Conservation (phyloP, 2,888 invertebrate species). For the Lasioglossum figueresi region DNA sequence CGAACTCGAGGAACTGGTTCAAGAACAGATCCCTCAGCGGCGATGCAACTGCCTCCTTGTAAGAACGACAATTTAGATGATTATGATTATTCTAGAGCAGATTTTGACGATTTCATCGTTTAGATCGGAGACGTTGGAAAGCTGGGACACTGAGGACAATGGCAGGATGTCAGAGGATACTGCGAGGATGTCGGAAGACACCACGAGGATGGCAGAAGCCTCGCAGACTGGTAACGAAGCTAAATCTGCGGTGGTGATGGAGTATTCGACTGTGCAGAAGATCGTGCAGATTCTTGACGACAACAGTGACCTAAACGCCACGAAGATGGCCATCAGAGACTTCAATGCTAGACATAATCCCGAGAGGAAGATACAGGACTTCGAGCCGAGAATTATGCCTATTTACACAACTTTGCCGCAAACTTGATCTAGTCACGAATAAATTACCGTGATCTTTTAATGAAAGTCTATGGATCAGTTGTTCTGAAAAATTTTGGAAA, state of each 20-base stretch:
- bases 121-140: conserved; percentile 23
- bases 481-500: background rate
- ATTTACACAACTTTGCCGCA: background rate
- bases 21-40: background rate
- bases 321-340: conserved; percentile 46
- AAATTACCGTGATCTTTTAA: background rate
- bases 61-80: background rate
- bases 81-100: background rate
- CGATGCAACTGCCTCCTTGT: conserved; percentile 19
- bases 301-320: conserved; percentile 32
- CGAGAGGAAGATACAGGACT: conserved; percentile 12
- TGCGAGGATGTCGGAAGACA: conserved; percentile 42
- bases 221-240: conserved; percentile 61
- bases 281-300: conserved; percentile 69
- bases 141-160: conserved; percentile 22
- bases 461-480: background rate
- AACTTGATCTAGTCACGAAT: background rate
- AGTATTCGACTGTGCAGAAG: conserved; percentile 74
- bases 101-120: background rate
- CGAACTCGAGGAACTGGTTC: conserved; percentile 25
- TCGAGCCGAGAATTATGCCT: conserved; percentile 21
- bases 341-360: conserved; percentile 27
- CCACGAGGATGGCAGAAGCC: conserved; percentile 46
- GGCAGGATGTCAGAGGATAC: conserved; percentile 40
- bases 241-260: conserved; percentile 73